Percentiles rank a stretch among this genome's conserved stretches.
These are phyloP conservation scores for Monochamus saltuarius DNA, from an alignment of 1,140 invertebrate species.

Conservation along the genomic window DNA sequence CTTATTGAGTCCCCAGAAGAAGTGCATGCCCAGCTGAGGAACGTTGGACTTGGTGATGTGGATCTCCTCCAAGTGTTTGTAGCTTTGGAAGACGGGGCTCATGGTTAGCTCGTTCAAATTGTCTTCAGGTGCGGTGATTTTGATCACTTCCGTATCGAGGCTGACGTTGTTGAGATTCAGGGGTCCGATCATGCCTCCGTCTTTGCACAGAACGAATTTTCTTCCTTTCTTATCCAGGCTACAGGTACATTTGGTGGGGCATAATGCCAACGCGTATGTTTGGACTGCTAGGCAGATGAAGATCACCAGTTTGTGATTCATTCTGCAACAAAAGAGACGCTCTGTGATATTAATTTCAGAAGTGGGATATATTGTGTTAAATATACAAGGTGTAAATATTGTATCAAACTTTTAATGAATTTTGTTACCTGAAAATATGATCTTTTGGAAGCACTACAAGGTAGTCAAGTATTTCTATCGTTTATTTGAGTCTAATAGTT, in stretches of 20 bases:
- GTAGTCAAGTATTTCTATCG: no score
- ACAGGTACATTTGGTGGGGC: constrained; percentile 46
- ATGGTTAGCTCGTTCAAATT: constrained; percentile 69
- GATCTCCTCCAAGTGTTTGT: constrained; percentile 69
- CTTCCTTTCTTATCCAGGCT: constrained; percentile 41
- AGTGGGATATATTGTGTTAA: background rate
- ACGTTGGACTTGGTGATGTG: constrained; percentile 74
- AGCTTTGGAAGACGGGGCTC: constrained; percentile 70
- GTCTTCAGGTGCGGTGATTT: constrained; percentile 66
- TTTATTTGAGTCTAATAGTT: no score
- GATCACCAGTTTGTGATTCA: constrained; percentile 52
- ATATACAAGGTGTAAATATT: background rate
- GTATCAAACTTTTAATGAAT: background rate
- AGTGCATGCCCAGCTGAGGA: constrained; percentile 74
- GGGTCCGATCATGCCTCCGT: constrained; percentile 61
- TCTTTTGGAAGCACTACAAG: no score
- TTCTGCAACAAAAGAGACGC: constrained; percentile 50
- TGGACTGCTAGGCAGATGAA: constrained; percentile 41
- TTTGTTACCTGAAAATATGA: no score
- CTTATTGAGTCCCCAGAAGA: constrained; percentile 73
- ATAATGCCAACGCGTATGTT: constrained; percentile 54
- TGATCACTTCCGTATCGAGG: constrained; percentile 63
- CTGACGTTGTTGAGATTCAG: constrained; percentile 64
- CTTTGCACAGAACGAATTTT: constrained; percentile 52
- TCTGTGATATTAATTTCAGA: background rate